Evolutionary conservation across 2,888 invertebrate genomes (phyloP).

Genomic region (Ecdyonurus torrentis): DNA sequence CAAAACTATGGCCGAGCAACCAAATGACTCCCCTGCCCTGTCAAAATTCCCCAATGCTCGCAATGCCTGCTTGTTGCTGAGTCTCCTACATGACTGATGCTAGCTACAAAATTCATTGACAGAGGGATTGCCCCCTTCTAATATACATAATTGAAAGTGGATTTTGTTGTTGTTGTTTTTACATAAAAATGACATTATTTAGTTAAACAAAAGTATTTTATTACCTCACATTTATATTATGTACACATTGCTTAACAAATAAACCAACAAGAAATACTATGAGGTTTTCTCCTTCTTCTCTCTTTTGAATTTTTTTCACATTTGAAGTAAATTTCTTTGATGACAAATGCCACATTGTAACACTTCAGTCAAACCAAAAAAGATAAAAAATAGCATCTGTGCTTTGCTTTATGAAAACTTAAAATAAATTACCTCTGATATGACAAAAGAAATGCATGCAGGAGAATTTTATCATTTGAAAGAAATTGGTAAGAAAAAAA

Average conservation of each 20-base stretch:
- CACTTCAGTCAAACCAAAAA: not conserved
- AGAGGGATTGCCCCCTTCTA: too few species aligned
- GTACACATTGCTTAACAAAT: not conserved
- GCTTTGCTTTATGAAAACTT: too few species aligned
- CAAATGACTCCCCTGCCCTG: too few species aligned
- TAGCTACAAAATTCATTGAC: too few species aligned
- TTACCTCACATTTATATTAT: not conserved
- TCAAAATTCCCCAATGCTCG: too few species aligned
- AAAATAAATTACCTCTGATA: not conserved
- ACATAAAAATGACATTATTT: not conserved
- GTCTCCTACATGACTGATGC: too few species aligned
- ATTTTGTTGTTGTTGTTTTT: too few species aligned
- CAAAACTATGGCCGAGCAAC: too few species aligned
- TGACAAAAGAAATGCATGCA: not conserved
- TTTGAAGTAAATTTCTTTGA: not conserved
- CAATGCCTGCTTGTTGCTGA: too few species aligned
- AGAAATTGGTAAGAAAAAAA: not conserved
- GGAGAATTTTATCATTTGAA: not conserved
- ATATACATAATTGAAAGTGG: too few species aligned
- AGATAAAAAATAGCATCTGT: too few species aligned
- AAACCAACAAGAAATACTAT: not conserved
- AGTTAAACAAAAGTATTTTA: conserved; percentile 3
- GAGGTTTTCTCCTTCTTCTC: not conserved
- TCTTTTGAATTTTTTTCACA: not conserved
- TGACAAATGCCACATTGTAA: not conserved